Evolutionary conservation across 1,140 invertebrate species (phyloP).

Genomic region (Drosophila takahashii): DNA sequence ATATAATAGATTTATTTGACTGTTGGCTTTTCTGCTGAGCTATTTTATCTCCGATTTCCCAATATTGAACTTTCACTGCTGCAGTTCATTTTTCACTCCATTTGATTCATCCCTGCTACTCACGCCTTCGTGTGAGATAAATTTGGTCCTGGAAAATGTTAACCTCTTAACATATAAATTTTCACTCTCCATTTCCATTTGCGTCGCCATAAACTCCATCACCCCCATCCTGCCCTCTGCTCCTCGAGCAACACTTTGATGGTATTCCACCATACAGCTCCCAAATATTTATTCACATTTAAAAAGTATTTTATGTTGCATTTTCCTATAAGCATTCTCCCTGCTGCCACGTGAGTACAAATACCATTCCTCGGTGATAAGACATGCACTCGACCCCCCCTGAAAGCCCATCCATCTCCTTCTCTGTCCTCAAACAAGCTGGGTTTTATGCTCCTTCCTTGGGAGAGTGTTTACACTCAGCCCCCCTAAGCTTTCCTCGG

Average conservation of each 20-base stretch:
- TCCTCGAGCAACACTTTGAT: slow-evolving; percentile 25
- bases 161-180: slow-evolving; percentile 45
- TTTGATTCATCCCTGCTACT: slow-evolving; percentile 17
- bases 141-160: slow-evolving; percentile 26
- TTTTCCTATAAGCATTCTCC: slow-evolving; percentile 68
- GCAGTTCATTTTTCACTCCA: slow-evolving; percentile 25
- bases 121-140: slow-evolving; percentile 6
- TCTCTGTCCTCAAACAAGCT: not conserved
- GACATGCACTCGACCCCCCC: slow-evolving; percentile 64
- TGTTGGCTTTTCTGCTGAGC: not conserved
- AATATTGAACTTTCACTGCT: slow-evolving; percentile 11
- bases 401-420: not conserved
- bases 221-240: not conserved
- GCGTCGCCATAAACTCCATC: slow-evolving; percentile 11
- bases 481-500: not conserved
- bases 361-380: slow-evolving; percentile 64
- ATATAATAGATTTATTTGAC: not conserved
- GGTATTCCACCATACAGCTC: slow-evolving; percentile 23
- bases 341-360: slow-evolving; percentile 40
- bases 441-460: slow-evolving; percentile 53
- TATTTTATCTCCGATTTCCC: not conserved
- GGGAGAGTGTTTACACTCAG: slow-evolving; percentile 46
- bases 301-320: slow-evolving; percentile 80
- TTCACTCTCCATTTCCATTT: slow-evolving; percentile 49
- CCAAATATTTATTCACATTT: slow-evolving; percentile 79